Conservation (phyloP, 2,888 invertebrate genomes). For the Axea sp. region DNA sequence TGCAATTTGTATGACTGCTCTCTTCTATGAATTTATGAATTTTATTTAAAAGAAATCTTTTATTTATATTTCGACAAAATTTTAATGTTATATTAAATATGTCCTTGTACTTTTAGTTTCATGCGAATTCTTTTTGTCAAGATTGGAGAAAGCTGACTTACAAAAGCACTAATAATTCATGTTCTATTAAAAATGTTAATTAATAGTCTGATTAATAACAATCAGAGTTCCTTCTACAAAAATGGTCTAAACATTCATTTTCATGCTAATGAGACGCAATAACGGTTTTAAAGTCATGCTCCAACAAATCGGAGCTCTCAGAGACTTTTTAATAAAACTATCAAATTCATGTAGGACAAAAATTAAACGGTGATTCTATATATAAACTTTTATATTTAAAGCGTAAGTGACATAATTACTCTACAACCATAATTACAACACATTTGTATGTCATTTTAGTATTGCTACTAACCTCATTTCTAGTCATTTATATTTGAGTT, state of each 20-base stretch:
- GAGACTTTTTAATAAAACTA: constrained; percentile 22
- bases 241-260: constrained; percentile 7
- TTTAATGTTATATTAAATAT: constrained; percentile 21
- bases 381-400: constrained; percentile 32
- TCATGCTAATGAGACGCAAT: constrained; percentile 26
- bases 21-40: too few relatives aligned
- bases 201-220: constrained; percentile 12
- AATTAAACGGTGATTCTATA: constrained; percentile 31
- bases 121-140: constrained; percentile 33
- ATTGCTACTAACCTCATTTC: too few relatives aligned
- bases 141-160: constrained; percentile 27
- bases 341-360: constrained; percentile 19
- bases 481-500: too few relatives aligned
- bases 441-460: too few relatives aligned
- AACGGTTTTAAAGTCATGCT: constrained; percentile 46
- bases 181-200: constrained; percentile 1
- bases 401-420: constrained; percentile 38
- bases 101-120: constrained; percentile 26
- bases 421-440: constrained; percentile 35
- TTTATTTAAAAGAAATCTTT: too few relatives aligned
- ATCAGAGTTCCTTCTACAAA: constrained; percentile 31
- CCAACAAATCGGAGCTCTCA: constrained; percentile 33
- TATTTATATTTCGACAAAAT: too few relatives aligned
- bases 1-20: too few relatives aligned
- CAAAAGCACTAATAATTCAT: constrained; percentile 10